Evolutionary conservation across 2,113 vertebrate genomes (phyloP).

Genomic region (Rhombomys opimus): DNA sequence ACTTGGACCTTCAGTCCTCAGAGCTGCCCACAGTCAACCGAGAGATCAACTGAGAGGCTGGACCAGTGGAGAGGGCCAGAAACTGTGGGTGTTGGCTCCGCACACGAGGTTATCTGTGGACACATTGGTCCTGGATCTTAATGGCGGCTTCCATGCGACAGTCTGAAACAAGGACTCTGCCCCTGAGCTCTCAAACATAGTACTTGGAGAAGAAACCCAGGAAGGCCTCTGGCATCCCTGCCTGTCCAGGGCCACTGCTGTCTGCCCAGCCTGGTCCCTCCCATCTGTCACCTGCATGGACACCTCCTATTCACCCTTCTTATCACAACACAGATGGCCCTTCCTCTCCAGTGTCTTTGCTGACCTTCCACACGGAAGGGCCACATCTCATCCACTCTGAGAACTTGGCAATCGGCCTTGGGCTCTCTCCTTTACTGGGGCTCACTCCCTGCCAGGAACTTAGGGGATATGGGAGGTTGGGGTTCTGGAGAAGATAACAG

Average conservation of each 20-base stretch:
- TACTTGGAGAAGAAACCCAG: not conserved
- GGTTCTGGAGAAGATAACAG: not conserved
- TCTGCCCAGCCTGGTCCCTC: not conserved
- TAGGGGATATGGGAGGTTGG: not conserved
- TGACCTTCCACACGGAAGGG: not conserved
- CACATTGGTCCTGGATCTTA: not conserved
- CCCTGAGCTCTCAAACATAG: accelerated
- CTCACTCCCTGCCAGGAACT: not conserved
- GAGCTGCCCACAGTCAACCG: accelerated
- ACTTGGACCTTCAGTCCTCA: not conserved
- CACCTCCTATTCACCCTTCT: not conserved
- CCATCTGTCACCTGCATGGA: not conserved
- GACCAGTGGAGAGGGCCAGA: not conserved
- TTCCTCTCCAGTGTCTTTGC: not conserved
- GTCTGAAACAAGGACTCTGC: accelerated
- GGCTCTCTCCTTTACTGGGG: not conserved
- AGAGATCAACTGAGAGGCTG: not conserved
- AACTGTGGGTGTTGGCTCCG: not conserved
- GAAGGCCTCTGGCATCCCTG: not conserved
- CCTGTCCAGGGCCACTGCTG: not conserved
- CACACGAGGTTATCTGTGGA: not conserved
- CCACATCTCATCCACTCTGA: accelerated
- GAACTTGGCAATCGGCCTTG: not conserved
- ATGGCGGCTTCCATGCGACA: too few relatives aligned
- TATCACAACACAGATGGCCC: not conserved